Base-by-base conservation (phyloP, 2,113 vertebrate genomes). In the Sterna hirundo region DNA sequence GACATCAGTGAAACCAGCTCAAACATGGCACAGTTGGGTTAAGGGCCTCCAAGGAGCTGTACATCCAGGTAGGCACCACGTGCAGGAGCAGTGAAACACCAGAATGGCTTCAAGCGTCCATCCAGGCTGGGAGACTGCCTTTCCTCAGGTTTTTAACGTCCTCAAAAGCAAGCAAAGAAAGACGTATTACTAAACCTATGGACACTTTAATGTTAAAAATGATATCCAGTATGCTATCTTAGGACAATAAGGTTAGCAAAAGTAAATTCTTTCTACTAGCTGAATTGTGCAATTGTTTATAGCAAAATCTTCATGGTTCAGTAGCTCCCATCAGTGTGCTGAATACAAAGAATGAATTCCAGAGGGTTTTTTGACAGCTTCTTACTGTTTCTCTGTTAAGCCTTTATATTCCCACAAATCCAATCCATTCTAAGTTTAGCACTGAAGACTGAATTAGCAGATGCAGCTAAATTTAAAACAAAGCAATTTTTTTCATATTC, bases 401-500 rank as follows among this genome's bases (percentile, higher is more conserved):
- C 29, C 23, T 88, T 52, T 81, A 6, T 29, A 64, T 38, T 72
- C 68, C 57, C 58, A 47, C 20, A 2, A 49, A 65, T 60, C 23
- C 23, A 60, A 25, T 13, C 61, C 52, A 22, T 34, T 79, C 42
- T 34, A 64, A n/a, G 65, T 64, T 65, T 25, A 84, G 58, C 46
- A 27, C 46, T 10, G 32, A 40, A 77, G 32, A 51, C 20, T 1
- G 5, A 86, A 90, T 76, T 34, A 84, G 57, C 23, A 75, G 58
- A 49, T 72, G 70, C 60, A 85, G 46, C n/a, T 69, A 91, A 97
- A 95, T 58, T 85, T 64, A 89, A 94, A 80, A 29, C 42, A 36
- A 84, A 94, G 47, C 57, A 12, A 52, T 78, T 61, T 95, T 60
- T 25, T 97, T 96, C 74, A 54, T 36, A 61, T 80, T 76, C 42